Evolutionary conservation across 2,797 vertebrate species (phyloP), one percentile per base, ranked within the genome.

Genomic region (Pantherophis vulpinus): DNA sequence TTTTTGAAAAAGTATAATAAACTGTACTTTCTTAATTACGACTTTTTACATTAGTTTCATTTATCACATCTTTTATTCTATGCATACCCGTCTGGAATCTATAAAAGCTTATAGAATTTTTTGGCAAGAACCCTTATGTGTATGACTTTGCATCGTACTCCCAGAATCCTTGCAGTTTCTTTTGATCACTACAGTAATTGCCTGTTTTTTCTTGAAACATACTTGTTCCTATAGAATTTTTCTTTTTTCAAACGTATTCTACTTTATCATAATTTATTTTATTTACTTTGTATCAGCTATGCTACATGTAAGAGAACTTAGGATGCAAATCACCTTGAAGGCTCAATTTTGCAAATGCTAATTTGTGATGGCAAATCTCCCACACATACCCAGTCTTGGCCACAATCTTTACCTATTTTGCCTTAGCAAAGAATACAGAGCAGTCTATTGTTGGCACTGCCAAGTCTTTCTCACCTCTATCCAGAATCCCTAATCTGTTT

Each of bases 1-100:
- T 93, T 91, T 95, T 93, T 47, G 94, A 25, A 60, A 91, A 95
- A 95, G 97, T 97, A 95, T 93, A 98, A 91, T 97, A 97, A 97
- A 97, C 87, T 95, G 59, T 88, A 54, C 95, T 93, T 70, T 89
- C n/a, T 95, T 95, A 93, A 93, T 96, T 91, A 66, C 92, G 94
- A 89, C 83, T 87, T 58, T 37, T 47, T 87, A 59, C 91, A 79
- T 83, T 92, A 90, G n/a, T 2, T 27, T 16, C 42, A 51, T 93
- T 20, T 47, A 47, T 83, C 20, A 83, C 0, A 83, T 83, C 10
- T 83, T 83, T 83, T 83, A 47, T 83, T 83, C 79, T 25, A 83
- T 83, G 10, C 23, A 6, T 25, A 4, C 20, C 42, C 2, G 0
- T 47, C 42, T 83, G 42, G 79, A 83, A 83, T 47, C 42, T 83